Evolutionary conservation across 2,888 invertebrate genomes (phyloP).

Genomic region (Thumatha senex): DNA sequence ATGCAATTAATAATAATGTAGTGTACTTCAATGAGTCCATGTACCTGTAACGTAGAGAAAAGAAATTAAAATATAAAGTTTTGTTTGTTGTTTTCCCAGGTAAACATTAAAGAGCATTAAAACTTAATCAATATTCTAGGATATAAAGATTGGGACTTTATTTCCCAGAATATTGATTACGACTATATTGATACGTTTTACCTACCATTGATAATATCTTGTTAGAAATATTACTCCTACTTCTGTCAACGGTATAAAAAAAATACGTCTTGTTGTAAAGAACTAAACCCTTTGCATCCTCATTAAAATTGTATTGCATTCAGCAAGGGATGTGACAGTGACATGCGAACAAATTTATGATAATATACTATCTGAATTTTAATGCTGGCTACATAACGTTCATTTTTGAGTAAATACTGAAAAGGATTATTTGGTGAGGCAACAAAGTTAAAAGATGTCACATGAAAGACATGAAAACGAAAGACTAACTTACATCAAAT

Average conservation of each 20-base stretch:
- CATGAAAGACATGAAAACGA: not conserved
- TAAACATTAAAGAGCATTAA: too few species aligned
- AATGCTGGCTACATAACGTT: slow-evolving; percentile 9
- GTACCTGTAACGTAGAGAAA: too few species aligned
- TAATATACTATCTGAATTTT: slow-evolving; percentile 1
- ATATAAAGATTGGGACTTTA: too few species aligned
- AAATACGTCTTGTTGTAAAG: not conserved
- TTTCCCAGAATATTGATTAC: too few species aligned
- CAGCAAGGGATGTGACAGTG: slow-evolving; percentile 33
- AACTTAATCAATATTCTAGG: too few species aligned
- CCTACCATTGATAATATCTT: too few species aligned
- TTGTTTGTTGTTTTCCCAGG: too few species aligned
- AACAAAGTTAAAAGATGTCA: slow-evolving; percentile 41
- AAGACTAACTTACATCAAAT: slow-evolving; percentile 8
- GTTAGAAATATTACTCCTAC: too few species aligned
- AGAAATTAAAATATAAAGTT: too few species aligned
- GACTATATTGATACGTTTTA: not conserved
- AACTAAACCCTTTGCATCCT: slow-evolving; percentile 33
- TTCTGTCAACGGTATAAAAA: not conserved
- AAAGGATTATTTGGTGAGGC: slow-evolving; percentile 13
- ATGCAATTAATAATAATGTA: too few species aligned
- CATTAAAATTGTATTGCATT: slow-evolving; percentile 46
- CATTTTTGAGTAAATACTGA: slow-evolving; percentile 4
- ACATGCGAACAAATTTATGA: slow-evolving; percentile 20
- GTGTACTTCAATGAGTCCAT: too few species aligned